Base-by-base conservation (phyloP, 2,888 invertebrate genomes). In the Palloptera scutellata region DNA sequence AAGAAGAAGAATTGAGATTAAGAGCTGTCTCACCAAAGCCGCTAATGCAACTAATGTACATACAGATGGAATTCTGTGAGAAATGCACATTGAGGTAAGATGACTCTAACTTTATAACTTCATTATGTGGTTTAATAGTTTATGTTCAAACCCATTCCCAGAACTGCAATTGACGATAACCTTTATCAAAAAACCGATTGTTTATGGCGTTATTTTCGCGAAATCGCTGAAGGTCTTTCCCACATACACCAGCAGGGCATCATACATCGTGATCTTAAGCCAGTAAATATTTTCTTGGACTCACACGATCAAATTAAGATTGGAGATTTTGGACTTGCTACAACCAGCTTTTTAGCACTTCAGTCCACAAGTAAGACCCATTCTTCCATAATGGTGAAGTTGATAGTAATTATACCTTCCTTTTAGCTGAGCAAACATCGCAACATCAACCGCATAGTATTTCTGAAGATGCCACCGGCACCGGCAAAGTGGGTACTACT, bases 11-110 rank as follows among this genome's bases (percentile, higher is more conserved):
- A 30, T 72, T 71, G 9, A 73, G 75, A 1, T 72, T 70, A 11
- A 79, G 76, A 52, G 61, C 72, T 1, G 69, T 69, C n/a, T 81
- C 83, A 0, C 85, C 85, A 0, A 78, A 77, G 12, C 82, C 81
- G 0, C 74, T 76, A 5, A 79, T 82, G 72, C 84, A 85, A 74
- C 79, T 91, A 66, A 89, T 97, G 86, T 97, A 95, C 80, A 94
- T 95, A 75, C 95, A 98, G 87, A 99, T 99, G 99, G 98, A 99
- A 86, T 98, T 96, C 84, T 99, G 99, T 84, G 98, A 98, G 81
- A 97, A 96, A 79, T 95, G 94, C 76, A 99, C 98, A 0, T 85
- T 97, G 42, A 87, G 91, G 83, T 87, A 75, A 91, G 51, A 20
- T 43, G 83, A 76, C 20, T 43, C 30, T 12, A 30, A 17, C 1